Evolutionary conservation across 1,140 invertebrate species (phyloP), one percentile per base, ranked within the genome.

Genomic region (Heliconius congener): DNA sequence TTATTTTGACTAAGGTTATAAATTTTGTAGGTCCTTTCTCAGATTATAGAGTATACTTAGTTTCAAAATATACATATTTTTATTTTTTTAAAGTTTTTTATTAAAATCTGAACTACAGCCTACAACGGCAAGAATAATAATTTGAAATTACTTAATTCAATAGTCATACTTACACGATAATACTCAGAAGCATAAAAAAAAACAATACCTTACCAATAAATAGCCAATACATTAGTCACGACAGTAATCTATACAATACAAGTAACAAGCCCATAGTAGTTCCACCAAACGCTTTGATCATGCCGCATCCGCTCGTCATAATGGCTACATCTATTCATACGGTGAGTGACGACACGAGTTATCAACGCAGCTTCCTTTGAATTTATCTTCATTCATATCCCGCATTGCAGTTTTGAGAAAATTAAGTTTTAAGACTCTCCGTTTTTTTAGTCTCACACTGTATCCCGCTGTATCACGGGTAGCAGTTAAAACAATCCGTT

Each of bases 291-390:
- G 77, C 86, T 87, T 88, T 88, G 85, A 88, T 88, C 78, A 87
- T 60, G 83, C 87, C 86, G 87, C 84, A 85, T 88, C 87, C 87
- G 87, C 75, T 76, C 78, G 39, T 75, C 76, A 86, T 84, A 66
- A 66, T 66, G 82, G 82, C 60, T 79, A 78, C 84, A 80, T 86
- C 81, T 85, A 71, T 73, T 52, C 60, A 66, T 66, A 13, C 60
- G 27, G 60, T 66, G 34, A 60, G 70, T 76, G 73, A 76, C 74
- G 74, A 60, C 37, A 76, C 74, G 23, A 76, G 60, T 76, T 60
- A 66, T 76, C 57, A 66, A 66, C 60, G 60, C 60, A 66, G 60
- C 60, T 66, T 66, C 60, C 60, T 66, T 66, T 66, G n/a, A 66
- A 66, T 66, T 27, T 66, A 66, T 66, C 60, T 66, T 16, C 27